phyloP scores from a whole-genome alignment of 1,140 invertebrate genomes.

The Lepidurus packardi region DNA sequence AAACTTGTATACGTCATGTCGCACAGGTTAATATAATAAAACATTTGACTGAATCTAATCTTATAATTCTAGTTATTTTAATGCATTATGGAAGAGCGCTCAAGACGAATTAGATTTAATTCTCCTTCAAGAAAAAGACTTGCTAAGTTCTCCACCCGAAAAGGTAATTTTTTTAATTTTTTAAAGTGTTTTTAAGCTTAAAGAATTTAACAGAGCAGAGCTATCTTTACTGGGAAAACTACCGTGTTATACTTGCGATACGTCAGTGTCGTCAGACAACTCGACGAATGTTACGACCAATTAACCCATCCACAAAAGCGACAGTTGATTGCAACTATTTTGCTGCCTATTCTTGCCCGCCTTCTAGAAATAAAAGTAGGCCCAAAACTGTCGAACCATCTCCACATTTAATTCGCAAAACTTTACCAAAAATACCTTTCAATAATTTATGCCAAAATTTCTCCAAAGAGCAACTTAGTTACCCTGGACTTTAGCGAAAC shows the following conservation, averaged over 20 bases:
- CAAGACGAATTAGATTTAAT: slow-evolving; percentile 29
- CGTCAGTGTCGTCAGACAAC: slow-evolving; percentile 63
- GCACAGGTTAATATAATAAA: background rate
- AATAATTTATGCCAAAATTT: background rate
- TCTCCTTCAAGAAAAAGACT: slow-evolving; percentile 27
- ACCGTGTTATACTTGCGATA: slow-evolving; percentile 70
- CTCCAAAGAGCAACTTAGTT: slow-evolving; percentile 72
- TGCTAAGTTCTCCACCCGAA: slow-evolving; percentile 28
- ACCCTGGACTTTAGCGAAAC: slow-evolving; percentile 78
- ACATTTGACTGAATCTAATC: background rate
- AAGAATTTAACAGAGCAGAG: background rate
- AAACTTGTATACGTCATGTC: background rate
- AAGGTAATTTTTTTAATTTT: background rate
- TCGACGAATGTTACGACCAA: slow-evolving; percentile 81
- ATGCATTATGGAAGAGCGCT: slow-evolving; percentile 29
- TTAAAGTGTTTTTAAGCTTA: background rate
- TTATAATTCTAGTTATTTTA: background rate
- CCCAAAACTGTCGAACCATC: background rate
- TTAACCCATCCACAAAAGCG: slow-evolving; percentile 89
- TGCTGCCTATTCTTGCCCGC: slow-evolving; percentile 74
- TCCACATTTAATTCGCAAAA: slow-evolving; percentile 12
- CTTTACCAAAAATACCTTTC: background rate
- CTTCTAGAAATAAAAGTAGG: slow-evolving; percentile 50
- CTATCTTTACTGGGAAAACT: slow-evolving; percentile 40
- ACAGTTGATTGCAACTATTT: slow-evolving; percentile 63